Percentiles rank a stretch among this genome's conserved stretches.
These are phyloP conservation scores for Cataglyphis cursor DNA, from an alignment of 2,888 invertebrate species.

Conservation along the genomic window DNA sequence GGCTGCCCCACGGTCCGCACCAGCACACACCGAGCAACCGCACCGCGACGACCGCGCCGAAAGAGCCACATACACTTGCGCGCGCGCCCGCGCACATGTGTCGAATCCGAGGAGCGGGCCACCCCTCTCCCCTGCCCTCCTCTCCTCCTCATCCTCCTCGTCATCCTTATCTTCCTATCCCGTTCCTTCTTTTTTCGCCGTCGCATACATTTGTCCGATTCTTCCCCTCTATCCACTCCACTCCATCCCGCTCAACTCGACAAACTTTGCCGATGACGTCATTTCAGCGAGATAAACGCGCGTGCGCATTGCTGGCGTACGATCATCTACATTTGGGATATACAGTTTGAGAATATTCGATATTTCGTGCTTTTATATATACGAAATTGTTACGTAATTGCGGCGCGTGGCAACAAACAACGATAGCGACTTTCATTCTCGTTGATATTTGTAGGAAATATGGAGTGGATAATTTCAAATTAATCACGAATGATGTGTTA, in stretches of 20 bases:
- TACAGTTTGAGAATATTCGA: background rate
- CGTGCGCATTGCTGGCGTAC: conserved; percentile 37
- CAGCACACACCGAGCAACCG: conserved; percentile 60
- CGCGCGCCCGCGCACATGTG: conserved; percentile 79
- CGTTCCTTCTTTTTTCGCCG: conserved; percentile 2
- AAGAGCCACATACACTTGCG: conserved; percentile 66
- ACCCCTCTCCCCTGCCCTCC: conserved; percentile 12
- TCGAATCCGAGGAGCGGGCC: conserved; percentile 25
- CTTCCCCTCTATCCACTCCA: background rate
- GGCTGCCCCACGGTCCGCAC: conserved; percentile 64
- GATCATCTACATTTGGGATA: background rate
- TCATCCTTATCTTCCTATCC: no score
- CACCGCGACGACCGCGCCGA: conserved; percentile 63
- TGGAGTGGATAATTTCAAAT: background rate
- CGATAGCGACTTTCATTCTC: background rate
- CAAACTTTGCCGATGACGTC: conserved; percentile 76
- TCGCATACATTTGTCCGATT: background rate
- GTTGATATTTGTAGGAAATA: background rate
- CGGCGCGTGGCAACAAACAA: background rate
- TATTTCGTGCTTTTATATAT: background rate
- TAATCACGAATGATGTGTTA: background rate
- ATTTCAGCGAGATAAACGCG: conserved; percentile 50
- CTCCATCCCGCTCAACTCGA: no score
- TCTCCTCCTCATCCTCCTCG: background rate
- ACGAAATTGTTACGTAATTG: background rate